These are phyloP conservation scores for Ptyas mucosa DNA, from an alignment of 2,113 vertebrate species.

Conservation along the genomic window DNA sequence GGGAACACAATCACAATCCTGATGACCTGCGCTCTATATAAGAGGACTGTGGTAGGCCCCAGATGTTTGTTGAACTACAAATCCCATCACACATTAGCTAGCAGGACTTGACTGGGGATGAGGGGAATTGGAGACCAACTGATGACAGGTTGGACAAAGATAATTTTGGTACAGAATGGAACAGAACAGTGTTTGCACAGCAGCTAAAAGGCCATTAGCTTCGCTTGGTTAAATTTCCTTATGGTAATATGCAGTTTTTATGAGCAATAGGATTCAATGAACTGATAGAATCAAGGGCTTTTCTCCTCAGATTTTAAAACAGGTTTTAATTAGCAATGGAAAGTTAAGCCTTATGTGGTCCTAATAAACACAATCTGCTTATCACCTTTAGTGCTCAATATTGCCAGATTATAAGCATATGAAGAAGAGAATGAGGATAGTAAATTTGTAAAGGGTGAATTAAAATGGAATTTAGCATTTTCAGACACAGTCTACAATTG, in stretches of 20 bases:
- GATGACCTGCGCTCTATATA: background rate
- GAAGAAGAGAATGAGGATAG: background rate
- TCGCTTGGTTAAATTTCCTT: background rate
- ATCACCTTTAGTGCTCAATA: background rate
- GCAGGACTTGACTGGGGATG: background rate
- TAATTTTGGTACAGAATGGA: constrained; percentile 12
- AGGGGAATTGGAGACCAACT: background rate
- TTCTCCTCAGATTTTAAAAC: constrained; percentile 11
- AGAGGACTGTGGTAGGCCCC: background rate
- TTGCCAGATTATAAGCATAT: constrained; percentile 31
- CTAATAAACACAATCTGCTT: background rate
- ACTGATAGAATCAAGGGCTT: background rate
- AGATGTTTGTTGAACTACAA: background rate
- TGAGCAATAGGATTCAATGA: background rate
- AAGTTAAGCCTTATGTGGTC: constrained; percentile 19
- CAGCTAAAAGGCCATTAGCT: background rate
- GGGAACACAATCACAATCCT: background rate
- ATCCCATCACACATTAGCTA: background rate
- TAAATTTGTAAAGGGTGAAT: background rate
- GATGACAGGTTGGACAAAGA: background rate
- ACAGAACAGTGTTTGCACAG: background rate
- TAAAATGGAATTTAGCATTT: background rate
- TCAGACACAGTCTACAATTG: background rate
- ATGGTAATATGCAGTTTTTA: background rate
- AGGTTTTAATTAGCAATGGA: constrained; percentile 14